A percentile compares a stretch with the other conserved stretches of the same genome.
Evolutionary conservation across 2,113 vertebrate species (phyloP).

Genomic region (Xenopus borealis): DNA sequence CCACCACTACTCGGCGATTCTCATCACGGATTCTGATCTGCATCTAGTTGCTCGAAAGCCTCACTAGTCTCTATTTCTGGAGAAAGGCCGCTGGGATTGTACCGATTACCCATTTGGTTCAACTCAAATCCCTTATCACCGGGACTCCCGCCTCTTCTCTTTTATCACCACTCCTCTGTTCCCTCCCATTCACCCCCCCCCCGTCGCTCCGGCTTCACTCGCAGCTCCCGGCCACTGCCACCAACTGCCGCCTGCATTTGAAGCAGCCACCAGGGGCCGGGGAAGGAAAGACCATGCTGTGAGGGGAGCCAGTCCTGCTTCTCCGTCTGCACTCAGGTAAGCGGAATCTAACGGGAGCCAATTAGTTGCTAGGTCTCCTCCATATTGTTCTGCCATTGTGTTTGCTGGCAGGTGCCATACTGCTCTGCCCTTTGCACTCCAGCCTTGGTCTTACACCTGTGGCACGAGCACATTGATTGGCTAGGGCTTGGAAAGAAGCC

Average conservation of each 20-base stretch:
- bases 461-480: too few relatives aligned
- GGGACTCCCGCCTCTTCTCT: conserved; percentile 7
- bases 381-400: conserved; percentile 12
- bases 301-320: conserved; percentile 16
- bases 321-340: conserved; percentile 36
- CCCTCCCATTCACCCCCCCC: conserved; percentile 8
- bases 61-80: too few relatives aligned
- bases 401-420: conserved; percentile 14
- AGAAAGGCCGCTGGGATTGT: background rate
- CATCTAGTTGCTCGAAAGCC: background rate
- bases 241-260: background rate
- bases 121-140: background rate
- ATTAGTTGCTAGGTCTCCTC: background rate
- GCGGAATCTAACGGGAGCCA: conserved; percentile 11
- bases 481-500: too few relatives aligned
- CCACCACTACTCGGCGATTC: too few relatives aligned
- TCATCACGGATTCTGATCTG: background rate
- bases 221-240: background rate
- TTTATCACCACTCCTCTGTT: conserved; percentile 19
- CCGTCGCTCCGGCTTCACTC: conserved; percentile 12
- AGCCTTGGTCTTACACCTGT: background rate
- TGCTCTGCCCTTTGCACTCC: conserved; percentile 20
- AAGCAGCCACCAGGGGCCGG: background rate
- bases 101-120: conserved; percentile 16
- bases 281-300: conserved; percentile 19